These are phyloP conservation scores for Hystrix cristata DNA, from an alignment of 2,113 vertebrate genomes.

Conservation along the genomic window DNA sequence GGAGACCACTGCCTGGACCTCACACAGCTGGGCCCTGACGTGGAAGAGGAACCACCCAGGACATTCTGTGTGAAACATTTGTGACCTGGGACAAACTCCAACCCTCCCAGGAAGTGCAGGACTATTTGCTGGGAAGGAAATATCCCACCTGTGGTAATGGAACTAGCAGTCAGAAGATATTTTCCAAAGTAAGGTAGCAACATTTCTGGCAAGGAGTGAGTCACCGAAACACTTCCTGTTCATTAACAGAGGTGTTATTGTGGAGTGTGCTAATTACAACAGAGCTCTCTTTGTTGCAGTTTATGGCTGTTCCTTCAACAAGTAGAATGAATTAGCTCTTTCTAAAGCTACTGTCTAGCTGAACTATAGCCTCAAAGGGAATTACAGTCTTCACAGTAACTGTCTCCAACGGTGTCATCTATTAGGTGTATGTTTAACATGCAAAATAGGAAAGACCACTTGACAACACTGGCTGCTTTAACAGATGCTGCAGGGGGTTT, in stretches of 20 bases:
- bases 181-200: constrained; percentile 59
- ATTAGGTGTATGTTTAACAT: background rate
- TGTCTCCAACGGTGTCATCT: constrained; percentile 8
- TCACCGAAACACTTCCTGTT: constrained; percentile 72
- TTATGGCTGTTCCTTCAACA: constrained; percentile 28
- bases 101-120: background rate
- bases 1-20: background rate
- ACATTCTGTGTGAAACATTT: background rate
- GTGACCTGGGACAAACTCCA: background rate
- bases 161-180: constrained; percentile 28
- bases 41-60: background rate
- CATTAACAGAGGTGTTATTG: constrained; percentile 81
- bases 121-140: constrained; percentile 45
- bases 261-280: constrained; percentile 66
- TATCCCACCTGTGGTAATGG: constrained; percentile 10
- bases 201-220: constrained; percentile 68
- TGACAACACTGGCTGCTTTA: background rate
- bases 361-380: background rate
- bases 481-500: background rate
- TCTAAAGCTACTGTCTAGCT: background rate
- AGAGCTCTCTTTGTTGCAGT: constrained; percentile 66
- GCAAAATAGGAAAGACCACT: constrained; percentile 34
- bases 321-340: constrained; percentile 51
- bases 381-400: background rate
- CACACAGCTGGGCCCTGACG: background rate